Evolutionary conservation across 2,888 invertebrate species (phyloP).

Genomic region (Sinelater perroti): DNA sequence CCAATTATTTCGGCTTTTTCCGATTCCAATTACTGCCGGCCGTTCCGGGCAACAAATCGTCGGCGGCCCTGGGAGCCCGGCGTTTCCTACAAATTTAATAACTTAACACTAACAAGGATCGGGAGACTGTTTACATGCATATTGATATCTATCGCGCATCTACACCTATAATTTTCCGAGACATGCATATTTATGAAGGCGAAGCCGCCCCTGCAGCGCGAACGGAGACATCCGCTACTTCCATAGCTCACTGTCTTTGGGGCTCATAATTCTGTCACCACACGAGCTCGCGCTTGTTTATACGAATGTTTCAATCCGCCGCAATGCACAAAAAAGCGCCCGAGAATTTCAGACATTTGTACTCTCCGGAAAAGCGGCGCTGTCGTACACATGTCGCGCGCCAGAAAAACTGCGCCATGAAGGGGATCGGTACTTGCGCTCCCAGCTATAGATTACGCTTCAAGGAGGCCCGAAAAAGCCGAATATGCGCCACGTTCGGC

Average conservation of each 20-base stretch:
- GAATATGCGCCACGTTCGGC: too few relatives aligned
- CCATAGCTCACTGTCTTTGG: constrained; percentile 54
- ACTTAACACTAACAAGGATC: constrained; percentile 58
- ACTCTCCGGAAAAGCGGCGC: constrained; percentile 44
- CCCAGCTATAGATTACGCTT: too few relatives aligned
- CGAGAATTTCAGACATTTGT: constrained; percentile 49
- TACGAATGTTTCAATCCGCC: constrained; percentile 59
- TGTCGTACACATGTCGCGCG: constrained; percentile 46
- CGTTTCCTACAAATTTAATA: constrained; percentile 54
- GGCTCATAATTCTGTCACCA: constrained; percentile 61
- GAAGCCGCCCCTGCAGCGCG: constrained; percentile 46
- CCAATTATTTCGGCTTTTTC: too few relatives aligned
- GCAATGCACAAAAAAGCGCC: constrained; percentile 48
- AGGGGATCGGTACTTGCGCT: too few relatives aligned
- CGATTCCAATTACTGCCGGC: too few relatives aligned
- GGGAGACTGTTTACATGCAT: constrained; percentile 61
- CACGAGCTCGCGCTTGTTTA: constrained; percentile 56
- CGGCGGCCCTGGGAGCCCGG: too few relatives aligned
- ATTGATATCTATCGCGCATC: constrained; percentile 62
- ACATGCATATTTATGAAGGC: constrained; percentile 60
- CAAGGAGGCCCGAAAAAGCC: too few relatives aligned
- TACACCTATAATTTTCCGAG: constrained; percentile 59
- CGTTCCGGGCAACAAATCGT: too few relatives aligned
- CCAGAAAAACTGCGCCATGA: constrained; percentile 33
- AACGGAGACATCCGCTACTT: constrained; percentile 55